phyloP scores from a whole-genome alignment of 37 sponge, comb jelly and placozoan species.

The Cladorhizidae sp. region DNA sequence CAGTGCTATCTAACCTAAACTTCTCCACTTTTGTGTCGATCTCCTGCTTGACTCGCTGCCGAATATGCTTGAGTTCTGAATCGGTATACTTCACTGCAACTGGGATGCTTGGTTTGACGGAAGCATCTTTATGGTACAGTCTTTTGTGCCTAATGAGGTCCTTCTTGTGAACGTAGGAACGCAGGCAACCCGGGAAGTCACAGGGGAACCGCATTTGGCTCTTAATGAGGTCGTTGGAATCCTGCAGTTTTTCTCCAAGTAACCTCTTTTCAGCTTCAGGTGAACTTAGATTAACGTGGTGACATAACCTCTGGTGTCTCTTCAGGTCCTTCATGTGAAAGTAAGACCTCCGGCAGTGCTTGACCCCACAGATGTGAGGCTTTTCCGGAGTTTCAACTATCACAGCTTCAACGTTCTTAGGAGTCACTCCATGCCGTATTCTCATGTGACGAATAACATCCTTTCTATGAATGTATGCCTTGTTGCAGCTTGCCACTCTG shows the following conservation, averaged over 20 bases:
- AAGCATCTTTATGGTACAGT: conserved; percentile 66
- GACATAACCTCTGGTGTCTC: conserved; percentile 74
- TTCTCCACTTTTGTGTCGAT: conserved; percentile 25
- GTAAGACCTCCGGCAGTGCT: conserved; percentile 63
- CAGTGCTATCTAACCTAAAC: conserved; percentile 46
- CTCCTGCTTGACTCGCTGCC: conserved; percentile 31
- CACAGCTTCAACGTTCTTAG: conserved; percentile 39
- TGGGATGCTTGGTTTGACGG: conserved; percentile 60
- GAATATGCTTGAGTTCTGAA: conserved; percentile 40
- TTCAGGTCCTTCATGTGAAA: conserved; percentile 76
- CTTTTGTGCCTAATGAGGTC: conserved; percentile 80
- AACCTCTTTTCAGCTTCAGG: not conserved
- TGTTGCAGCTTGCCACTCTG: conserved; percentile 28
- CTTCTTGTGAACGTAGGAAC: conserved; percentile 86
- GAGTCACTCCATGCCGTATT: conserved; percentile 53
- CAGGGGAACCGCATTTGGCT: conserved; percentile 71
- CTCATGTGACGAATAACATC: conserved; percentile 84
- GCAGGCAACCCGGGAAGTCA: conserved; percentile 60
- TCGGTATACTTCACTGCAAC: conserved; percentile 42
- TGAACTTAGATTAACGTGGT: conserved; percentile 15
- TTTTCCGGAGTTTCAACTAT: conserved; percentile 56
- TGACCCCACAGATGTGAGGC: conserved; percentile 49
- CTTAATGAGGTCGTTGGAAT: not conserved
- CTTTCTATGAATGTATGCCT: conserved; percentile 76
- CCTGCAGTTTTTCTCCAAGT: not conserved